Conservation (phyloP, 1,140 invertebrate species). For the Sycophila sp. region DNA sequence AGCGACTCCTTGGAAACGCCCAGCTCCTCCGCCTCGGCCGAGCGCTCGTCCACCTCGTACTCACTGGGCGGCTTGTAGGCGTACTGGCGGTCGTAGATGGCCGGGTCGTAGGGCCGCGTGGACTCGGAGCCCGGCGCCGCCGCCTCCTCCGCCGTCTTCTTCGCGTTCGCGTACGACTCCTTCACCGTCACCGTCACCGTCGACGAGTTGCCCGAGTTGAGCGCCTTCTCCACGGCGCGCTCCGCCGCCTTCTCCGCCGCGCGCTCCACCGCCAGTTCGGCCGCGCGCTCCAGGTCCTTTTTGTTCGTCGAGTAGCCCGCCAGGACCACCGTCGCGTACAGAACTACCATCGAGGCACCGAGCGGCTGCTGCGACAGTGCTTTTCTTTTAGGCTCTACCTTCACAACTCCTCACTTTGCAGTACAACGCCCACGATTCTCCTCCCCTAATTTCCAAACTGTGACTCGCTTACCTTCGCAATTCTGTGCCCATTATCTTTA, state of each 20-base stretch:
- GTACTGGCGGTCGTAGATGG: conserved; percentile 8
- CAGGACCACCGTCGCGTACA: background rate
- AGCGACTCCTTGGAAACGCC: conserved; percentile 24
- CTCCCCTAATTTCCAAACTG: too few relatives aligned
- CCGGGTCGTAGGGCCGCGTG: conserved; percentile 17
- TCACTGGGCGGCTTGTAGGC: background rate
- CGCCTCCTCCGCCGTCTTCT: conserved; percentile 50
- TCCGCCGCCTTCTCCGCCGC: conserved; percentile 61
- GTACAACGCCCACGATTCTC: too few relatives aligned
- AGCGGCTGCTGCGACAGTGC: conserved; percentile 3
- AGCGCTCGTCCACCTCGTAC: background rate
- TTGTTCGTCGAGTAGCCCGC: conserved; percentile 38
- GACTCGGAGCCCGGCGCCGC: conserved; percentile 46
- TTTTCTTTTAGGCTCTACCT: too few relatives aligned
- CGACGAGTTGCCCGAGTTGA: conserved; percentile 56
- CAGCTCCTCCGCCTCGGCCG: conserved; percentile 9
- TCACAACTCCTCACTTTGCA: too few relatives aligned
- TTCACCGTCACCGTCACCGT: conserved; percentile 57
- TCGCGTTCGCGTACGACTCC: conserved; percentile 54
- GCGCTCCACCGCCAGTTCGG: conserved; percentile 60
- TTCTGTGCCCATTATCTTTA: too few relatives aligned
- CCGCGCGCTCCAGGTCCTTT: conserved; percentile 59
- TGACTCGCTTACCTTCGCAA: too few relatives aligned
- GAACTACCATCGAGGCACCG: background rate
- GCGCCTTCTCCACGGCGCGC: conserved; percentile 59